These are phyloP conservation scores for Cottoperca gobio DNA, from an alignment of 2,797 vertebrate species.

Conservation along the genomic window DNA sequence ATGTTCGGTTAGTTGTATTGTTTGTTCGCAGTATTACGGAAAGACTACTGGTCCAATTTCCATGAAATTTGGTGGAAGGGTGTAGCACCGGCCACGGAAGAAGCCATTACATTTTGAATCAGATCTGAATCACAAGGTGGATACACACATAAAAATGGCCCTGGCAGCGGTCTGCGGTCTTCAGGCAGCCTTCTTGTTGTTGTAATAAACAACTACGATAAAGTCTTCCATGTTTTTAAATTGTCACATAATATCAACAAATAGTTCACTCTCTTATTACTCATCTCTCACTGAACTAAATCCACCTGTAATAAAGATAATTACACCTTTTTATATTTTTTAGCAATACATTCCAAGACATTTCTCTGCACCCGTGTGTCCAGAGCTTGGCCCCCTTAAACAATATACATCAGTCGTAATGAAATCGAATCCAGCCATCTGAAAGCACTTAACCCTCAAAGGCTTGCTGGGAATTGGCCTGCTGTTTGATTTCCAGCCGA, in stretches of 20 bases:
- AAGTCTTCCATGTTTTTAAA: not conserved
- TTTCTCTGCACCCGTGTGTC: slow-evolving; percentile 44
- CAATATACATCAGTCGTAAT: slow-evolving; percentile 78
- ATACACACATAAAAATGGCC: no score
- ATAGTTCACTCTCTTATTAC: not conserved
- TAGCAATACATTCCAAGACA: slow-evolving; percentile 55
- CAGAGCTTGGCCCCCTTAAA: slow-evolving; percentile 62
- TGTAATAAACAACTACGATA: not conserved
- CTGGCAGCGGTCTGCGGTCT: no score
- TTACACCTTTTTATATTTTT: slow-evolving; percentile 55
- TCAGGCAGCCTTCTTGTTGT: no score
- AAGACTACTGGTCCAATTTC: no score
- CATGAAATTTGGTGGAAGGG: no score
- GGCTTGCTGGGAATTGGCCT: slow-evolving; percentile 56
- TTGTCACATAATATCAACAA: not conserved
- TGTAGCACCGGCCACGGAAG: no score
- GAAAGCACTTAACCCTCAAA: slow-evolving; percentile 79
- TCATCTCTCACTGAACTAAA: slow-evolving; percentile 39
- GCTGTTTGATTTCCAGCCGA: slow-evolving; percentile 62
- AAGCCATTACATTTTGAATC: no score
- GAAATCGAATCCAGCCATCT: slow-evolving; percentile 75
- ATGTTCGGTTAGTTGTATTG: no score
- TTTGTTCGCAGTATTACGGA: no score
- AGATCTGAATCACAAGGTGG: no score
- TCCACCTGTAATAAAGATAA: slow-evolving; percentile 68